A percentile compares a stretch with the other conserved stretches of the same genome.
phyloP scores from a whole-genome alignment of 2,888 invertebrate species.

The Cyrtodaria siliqua region DNA sequence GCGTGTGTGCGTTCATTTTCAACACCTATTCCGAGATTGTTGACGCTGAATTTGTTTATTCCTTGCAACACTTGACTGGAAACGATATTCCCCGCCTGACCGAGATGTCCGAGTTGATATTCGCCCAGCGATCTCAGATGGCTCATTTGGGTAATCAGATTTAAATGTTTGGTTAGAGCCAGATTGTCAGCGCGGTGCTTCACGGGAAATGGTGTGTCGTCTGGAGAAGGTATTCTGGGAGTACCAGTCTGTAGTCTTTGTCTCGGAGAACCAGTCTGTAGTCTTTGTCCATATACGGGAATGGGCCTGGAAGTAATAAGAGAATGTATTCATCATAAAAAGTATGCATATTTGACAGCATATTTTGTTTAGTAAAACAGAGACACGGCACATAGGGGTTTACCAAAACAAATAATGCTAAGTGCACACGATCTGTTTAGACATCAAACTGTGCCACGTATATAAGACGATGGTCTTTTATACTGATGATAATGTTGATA shows the following conservation, averaged over 20 bases:
- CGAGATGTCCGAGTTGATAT: constrained; percentile 45
- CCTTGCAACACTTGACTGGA: constrained; percentile 49
- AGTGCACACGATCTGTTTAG: too few relatives aligned
- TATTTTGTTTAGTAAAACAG: too few relatives aligned
- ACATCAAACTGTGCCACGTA: too few relatives aligned
- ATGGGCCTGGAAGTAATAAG: constrained; percentile 70
- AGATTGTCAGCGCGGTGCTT: constrained; percentile 34
- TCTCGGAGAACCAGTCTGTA: constrained; percentile 34
- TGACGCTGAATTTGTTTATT: constrained; percentile 56
- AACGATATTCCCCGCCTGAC: constrained; percentile 38
- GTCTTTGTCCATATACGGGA: constrained; percentile 71
- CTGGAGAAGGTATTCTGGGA: constrained; percentile 34
- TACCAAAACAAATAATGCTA: too few relatives aligned
- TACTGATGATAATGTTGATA: too few relatives aligned
- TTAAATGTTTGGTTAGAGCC: constrained; percentile 52
- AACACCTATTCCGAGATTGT: constrained; percentile 22
- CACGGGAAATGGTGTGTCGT: constrained; percentile 23
- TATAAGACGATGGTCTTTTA: too few relatives aligned
- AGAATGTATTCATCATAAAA: too few relatives aligned
- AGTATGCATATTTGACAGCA: too few relatives aligned
- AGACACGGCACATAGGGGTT: too few relatives aligned
- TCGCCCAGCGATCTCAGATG: constrained; percentile 50
- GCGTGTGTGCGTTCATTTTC: constrained; percentile 48
- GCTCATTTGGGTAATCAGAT: constrained; percentile 52
- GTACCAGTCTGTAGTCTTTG: constrained; percentile 53